Percentiles rank a stretch among this genome's conserved stretches.
Conservation (phyloP, 2,113 vertebrate species). For the Neoarius graeffei region DNA sequence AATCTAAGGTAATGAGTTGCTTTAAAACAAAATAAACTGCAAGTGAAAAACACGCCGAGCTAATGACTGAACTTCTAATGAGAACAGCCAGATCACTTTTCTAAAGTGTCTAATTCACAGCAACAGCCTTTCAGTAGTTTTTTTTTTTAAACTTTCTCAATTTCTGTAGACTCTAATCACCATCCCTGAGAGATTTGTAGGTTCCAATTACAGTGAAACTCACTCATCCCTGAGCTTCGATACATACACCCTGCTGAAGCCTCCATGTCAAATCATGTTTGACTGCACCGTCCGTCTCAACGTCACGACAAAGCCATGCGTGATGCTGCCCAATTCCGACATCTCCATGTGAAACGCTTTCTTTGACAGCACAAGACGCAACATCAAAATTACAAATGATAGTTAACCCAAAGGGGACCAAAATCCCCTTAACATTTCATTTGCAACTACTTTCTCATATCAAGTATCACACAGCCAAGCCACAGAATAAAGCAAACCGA, state of each 20-base stretch:
- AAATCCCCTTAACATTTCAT: conserved; percentile 35
- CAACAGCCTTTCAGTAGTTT: conserved; percentile 10
- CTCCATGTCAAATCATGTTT: conserved; percentile 1
- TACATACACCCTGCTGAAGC: not conserved
- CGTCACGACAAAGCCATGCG: not conserved
- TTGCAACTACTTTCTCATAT: conserved; percentile 32
- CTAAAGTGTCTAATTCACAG: conserved; percentile 5
- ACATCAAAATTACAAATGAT: conserved; percentile 21
- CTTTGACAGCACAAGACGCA: not conserved
- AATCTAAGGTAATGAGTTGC: conserved; percentile 31
- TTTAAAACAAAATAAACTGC: conserved; percentile 35
- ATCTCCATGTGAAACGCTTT: conserved; percentile 1
- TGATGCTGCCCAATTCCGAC: not conserved
- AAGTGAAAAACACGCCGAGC: conserved; percentile 22
- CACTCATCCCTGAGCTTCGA: not conserved
- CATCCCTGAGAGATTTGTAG: conserved; percentile 10
- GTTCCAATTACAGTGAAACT: not conserved
- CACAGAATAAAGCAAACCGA: conserved; percentile 35
- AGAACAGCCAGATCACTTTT: conserved; percentile 29
- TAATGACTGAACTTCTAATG: conserved; percentile 23
- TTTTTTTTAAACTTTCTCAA: not conserved
- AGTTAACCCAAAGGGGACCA: not conserved
- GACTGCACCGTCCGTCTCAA: not conserved
- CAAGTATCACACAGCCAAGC: conserved; percentile 16
- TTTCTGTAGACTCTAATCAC: conserved; percentile 23